These are phyloP conservation scores for Patella pellucida DNA, from an alignment of 2,888 invertebrate species.

Conservation along the genomic window DNA sequence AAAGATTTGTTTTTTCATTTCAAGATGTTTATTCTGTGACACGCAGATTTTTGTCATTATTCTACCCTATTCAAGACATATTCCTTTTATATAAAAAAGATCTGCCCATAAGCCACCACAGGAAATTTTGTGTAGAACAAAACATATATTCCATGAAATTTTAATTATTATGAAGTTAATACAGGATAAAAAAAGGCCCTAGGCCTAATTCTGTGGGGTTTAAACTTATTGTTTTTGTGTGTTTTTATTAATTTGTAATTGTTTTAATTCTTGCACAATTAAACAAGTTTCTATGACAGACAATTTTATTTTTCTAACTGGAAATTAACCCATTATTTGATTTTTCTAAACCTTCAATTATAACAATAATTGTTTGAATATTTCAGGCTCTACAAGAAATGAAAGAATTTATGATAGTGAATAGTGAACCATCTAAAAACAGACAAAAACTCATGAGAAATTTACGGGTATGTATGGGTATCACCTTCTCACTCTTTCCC, in stretches of 20 bases:
- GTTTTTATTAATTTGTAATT: not conserved
- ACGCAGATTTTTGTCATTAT: no score
- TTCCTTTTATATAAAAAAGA: no score
- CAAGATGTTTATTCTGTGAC: no score
- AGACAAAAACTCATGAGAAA: conserved; percentile 69
- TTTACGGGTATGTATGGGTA: conserved; percentile 55
- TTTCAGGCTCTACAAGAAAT: conserved; percentile 62
- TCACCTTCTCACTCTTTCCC: no score
- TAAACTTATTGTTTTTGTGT: not conserved
- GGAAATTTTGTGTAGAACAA: no score
- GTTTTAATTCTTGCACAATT: no score
- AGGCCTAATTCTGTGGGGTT: not conserved
- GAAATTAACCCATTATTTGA: not conserved
- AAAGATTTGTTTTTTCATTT: conserved; percentile 31
- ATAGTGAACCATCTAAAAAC: conserved; percentile 65
- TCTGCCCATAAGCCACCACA: no score
- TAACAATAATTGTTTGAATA: not conserved
- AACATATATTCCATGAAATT: no score
- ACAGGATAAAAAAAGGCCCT: not conserved
- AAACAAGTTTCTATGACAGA: no score
- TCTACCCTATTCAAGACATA: no score
- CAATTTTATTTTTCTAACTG: not conserved
- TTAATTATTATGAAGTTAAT: no score
- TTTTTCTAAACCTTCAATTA: not conserved
- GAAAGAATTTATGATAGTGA: conserved; percentile 63